Evolutionary conservation across 23 tunicate genomes (phyloP).

Genomic region (Pegea sp.): DNA sequence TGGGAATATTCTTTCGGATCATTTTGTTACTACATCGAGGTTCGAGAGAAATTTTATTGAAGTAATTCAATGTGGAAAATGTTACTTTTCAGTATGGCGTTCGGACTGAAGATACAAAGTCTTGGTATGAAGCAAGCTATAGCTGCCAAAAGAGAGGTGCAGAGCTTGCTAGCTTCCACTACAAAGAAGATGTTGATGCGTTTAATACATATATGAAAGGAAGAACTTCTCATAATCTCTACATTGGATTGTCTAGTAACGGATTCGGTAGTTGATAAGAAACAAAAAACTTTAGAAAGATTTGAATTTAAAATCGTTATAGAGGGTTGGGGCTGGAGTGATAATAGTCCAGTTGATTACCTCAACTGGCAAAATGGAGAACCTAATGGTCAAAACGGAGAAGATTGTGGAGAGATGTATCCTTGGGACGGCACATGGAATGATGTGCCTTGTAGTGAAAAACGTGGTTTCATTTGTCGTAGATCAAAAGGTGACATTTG

Average conservation of each 20-base stretch:
- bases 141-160: constrained; percentile 56
- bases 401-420: constrained; percentile 82
- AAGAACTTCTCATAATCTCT: constrained; percentile 27
- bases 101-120: constrained; percentile 7
- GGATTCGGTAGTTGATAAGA: constrained; percentile 33
- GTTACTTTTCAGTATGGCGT: constrained; percentile 9
- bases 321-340: constrained; percentile 78
- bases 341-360: constrained; percentile 29
- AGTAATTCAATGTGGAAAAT: too few relatives aligned
- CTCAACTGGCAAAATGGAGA: constrained; percentile 36
- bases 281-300: background rate
- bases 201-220: constrained; percentile 11
- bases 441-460: constrained; percentile 29
- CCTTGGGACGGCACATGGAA: constrained; percentile 88
- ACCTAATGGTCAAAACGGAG: constrained; percentile 60
- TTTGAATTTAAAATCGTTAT: background rate
- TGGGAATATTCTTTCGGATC: constrained; percentile 13
- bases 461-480: constrained; percentile 42
- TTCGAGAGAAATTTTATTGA: constrained; percentile 2
- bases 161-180: constrained; percentile 56
- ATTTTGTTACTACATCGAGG: constrained; percentile 51
- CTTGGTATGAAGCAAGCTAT: constrained; percentile 42
- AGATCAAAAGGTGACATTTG: constrained; percentile 23
- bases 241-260: constrained; percentile 37
- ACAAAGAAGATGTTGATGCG: constrained; percentile 30